Percentiles rank a stretch among this genome's conserved stretches.
Conservation (phyloP, 1,140 invertebrate genomes). For the Ceratina calcarata region DNA sequence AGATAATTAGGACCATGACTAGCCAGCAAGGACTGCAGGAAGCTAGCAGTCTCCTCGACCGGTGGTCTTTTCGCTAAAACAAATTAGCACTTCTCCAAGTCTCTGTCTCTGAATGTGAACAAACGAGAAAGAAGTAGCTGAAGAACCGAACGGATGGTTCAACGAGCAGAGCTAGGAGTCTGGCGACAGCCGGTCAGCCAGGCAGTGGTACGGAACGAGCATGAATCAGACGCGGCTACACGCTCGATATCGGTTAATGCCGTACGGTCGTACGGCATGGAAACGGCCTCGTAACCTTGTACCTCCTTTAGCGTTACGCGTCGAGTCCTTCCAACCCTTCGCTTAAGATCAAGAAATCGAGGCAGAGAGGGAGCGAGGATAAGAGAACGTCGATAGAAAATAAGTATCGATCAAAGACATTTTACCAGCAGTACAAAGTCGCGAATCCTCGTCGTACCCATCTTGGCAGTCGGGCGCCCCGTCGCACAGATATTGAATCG, state of each 20-base stretch:
- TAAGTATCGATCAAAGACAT: no score
- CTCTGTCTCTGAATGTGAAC: conserved; percentile 2
- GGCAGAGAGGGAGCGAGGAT: no score
- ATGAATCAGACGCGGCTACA: conserved; percentile 3
- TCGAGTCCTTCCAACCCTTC: no score
- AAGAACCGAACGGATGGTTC: neutral
- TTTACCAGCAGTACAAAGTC: conserved; percentile 95
- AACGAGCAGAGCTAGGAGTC: neutral
- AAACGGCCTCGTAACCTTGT: neutral
- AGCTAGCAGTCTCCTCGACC: conserved; percentile 96
- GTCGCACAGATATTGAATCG: conserved; percentile 96
- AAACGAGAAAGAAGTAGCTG: neutral
- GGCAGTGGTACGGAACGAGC: neutral
- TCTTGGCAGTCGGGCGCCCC: conserved; percentile 96
- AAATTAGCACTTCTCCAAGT: neutral
- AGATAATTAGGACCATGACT: conserved; percentile 98
- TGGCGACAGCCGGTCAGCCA: neutral
- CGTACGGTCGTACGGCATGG: neutral
- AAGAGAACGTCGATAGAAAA: neutral
- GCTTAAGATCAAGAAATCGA: no score
- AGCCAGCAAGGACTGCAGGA: conserved; percentile 94
- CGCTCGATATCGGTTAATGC: neutral
- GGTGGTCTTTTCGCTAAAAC: conserved; percentile 95
- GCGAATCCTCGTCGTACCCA: conserved; percentile 93
- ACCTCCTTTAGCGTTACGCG: neutral